Conservation (phyloP, 2,888 invertebrate species). For the Camponotus fellah region DNA sequence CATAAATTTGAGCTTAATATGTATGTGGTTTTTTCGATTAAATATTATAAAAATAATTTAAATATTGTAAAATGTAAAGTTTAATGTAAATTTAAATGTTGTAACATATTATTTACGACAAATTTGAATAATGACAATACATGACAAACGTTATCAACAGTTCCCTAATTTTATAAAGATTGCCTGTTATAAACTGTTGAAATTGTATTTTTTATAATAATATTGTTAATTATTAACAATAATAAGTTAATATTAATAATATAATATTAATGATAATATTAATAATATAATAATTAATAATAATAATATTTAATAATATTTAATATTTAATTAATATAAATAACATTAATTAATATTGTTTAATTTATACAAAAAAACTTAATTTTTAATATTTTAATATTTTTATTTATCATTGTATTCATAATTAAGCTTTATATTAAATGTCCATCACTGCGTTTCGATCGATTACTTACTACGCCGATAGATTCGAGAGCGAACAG, state of each 20-base stretch:
- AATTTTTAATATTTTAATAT: neutral
- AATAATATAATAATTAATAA: too few species aligned
- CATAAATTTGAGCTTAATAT: conserved; percentile 1
- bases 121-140: neutral
- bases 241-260: too few species aligned
- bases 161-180: neutral
- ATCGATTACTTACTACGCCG: conserved; percentile 90
- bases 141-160: neutral
- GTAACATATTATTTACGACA: neutral
- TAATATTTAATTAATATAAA: too few species aligned
- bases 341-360: neutral
- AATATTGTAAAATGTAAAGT: neutral
- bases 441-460: neutral
- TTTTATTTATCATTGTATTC: conserved; percentile 4
- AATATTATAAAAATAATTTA: neutral
- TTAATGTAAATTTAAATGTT: neutral
- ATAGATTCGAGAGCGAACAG: conserved; percentile 98
- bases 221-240: too few species aligned
- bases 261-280: too few species aligned
- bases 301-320: too few species aligned
- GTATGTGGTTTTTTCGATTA: neutral
- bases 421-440: neutral
- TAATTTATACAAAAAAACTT: neutral
- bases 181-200: neutral
- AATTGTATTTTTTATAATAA: neutral